A percentile compares a stretch with the other conserved stretches of the same genome.
Evolutionary conservation across 23 tunicate genomes (phyloP).

Genomic region (Trididemnum clinides): DNA sequence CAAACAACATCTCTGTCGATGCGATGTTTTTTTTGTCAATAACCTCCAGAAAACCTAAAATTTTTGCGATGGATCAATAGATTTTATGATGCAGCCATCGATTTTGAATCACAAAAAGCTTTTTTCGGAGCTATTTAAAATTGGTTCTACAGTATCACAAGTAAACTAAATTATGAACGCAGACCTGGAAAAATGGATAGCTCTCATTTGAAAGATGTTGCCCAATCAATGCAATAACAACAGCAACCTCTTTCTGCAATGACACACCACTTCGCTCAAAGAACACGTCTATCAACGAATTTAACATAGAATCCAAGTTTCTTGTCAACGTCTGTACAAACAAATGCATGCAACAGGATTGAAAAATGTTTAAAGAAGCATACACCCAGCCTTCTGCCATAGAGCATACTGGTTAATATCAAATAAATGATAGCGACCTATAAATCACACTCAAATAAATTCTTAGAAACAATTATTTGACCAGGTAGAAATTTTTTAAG

Average conservation of each 20-base stretch:
- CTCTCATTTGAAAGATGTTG: slow-evolving; percentile 60
- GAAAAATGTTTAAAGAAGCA: background rate
- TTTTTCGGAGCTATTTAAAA: background rate
- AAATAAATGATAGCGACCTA: no score
- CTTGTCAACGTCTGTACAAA: slow-evolving; percentile 55
- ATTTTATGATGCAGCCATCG: no score
- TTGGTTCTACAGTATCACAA: background rate
- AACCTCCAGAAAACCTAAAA: no score
- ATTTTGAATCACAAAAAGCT: no score
- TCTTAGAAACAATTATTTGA: no score
- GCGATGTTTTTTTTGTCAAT: no score
- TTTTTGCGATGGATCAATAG: no score
- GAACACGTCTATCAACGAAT: slow-evolving; percentile 86
- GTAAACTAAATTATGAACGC: no score
- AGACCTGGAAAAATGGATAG: slow-evolving; percentile 82
- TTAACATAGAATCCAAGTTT: slow-evolving; percentile 67
- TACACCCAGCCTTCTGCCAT: background rate
- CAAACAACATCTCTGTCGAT: no score
- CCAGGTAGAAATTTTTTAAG: no score
- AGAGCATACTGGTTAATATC: no score
- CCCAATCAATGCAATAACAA: slow-evolving; percentile 58
- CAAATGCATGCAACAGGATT: background rate
- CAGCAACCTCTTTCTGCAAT: slow-evolving; percentile 73
- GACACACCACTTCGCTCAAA: slow-evolving; percentile 83
- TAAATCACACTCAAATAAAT: no score